Conservation (phyloP, 2,797 vertebrate species). For the Scomberomorus guttatus region DNA sequence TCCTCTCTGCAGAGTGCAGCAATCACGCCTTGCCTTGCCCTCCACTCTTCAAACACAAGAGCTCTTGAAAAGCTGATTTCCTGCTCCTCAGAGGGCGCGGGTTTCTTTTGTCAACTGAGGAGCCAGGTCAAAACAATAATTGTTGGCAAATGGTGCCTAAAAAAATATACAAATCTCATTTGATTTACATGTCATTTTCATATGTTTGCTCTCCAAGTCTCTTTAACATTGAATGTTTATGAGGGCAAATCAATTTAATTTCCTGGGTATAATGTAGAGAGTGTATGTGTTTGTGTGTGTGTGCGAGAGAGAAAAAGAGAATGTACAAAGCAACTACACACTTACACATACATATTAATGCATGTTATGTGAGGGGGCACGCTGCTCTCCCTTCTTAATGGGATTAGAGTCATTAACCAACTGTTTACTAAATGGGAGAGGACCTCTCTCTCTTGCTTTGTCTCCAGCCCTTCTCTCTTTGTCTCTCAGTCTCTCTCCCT, state of each 20-base stretch:
- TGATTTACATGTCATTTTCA: slow-evolving; percentile 80
- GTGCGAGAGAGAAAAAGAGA: slow-evolving; percentile 14
- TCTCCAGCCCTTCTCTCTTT: slow-evolving; percentile 44
- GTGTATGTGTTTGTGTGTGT: slow-evolving; percentile 11
- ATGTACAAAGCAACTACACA: slow-evolving; percentile 45
- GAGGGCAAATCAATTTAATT: slow-evolving; percentile 73
- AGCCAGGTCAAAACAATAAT: slow-evolving; percentile 84
- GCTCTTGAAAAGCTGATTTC: slow-evolving; percentile 83
- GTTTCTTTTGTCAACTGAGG: slow-evolving; percentile 79
- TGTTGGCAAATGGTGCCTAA: slow-evolving; percentile 74
- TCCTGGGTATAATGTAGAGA: slow-evolving; percentile 40
- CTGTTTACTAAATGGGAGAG: slow-evolving; percentile 77
- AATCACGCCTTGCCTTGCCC: slow-evolving; percentile 81
- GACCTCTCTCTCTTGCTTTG: slow-evolving; percentile 65
- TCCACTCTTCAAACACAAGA: slow-evolving; percentile 81
- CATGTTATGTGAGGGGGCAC: slow-evolving; percentile 69
- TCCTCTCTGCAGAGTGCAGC: slow-evolving; percentile 72
- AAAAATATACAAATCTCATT: slow-evolving; percentile 76
- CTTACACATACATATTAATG: slow-evolving; percentile 67
- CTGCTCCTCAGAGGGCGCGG: slow-evolving; percentile 80
- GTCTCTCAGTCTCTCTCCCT: slow-evolving; percentile 34
- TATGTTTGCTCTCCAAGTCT: slow-evolving; percentile 60
- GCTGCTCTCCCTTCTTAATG: slow-evolving; percentile 72
- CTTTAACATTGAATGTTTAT: slow-evolving; percentile 64
- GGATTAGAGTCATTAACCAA: slow-evolving; percentile 83